phyloP scores from a whole-genome alignment of 2,113 vertebrate genomes.

The Grammomys surdaster region DNA sequence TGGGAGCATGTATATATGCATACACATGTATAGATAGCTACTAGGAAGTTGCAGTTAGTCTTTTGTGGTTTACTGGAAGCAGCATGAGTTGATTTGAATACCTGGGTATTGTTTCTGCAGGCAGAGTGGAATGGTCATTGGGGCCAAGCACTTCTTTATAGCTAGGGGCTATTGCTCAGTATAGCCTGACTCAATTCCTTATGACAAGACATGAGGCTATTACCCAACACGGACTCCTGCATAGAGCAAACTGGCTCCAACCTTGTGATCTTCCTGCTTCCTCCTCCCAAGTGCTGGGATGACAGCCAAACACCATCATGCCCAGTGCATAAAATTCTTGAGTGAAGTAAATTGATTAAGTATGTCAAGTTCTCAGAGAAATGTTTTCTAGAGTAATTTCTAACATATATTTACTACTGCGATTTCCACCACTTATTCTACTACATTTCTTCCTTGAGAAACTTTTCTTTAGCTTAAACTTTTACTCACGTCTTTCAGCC shows the following conservation, averaged over 20 bases:
- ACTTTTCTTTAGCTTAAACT: not conserved
- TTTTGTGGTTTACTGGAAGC: not conserved
- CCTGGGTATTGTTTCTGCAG: not conserved
- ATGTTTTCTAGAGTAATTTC: not conserved
- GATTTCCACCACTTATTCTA: not conserved
- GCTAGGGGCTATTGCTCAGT: not conserved
- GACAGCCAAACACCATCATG: not conserved
- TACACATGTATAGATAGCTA: not conserved
- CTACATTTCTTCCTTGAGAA: not conserved
- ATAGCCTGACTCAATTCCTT: not conserved
- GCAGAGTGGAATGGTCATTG: not conserved
- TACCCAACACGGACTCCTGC: not conserved
- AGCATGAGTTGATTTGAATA: not conserved
- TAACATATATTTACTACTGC: not conserved
- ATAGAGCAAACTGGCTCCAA: not conserved
- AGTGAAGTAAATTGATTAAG: conserved; percentile 4
- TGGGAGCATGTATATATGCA: no score
- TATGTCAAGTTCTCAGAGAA: not conserved
- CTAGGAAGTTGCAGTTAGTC: not conserved
- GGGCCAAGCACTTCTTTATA: not conserved
- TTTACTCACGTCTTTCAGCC: not conserved
- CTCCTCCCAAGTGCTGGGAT: not conserved
- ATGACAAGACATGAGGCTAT: not conserved
- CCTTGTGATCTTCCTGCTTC: not conserved
- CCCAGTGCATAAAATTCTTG: not conserved